Base-by-base conservation (phyloP, 2,113 vertebrate genomes). In the Callaeas wilsoni region DNA sequence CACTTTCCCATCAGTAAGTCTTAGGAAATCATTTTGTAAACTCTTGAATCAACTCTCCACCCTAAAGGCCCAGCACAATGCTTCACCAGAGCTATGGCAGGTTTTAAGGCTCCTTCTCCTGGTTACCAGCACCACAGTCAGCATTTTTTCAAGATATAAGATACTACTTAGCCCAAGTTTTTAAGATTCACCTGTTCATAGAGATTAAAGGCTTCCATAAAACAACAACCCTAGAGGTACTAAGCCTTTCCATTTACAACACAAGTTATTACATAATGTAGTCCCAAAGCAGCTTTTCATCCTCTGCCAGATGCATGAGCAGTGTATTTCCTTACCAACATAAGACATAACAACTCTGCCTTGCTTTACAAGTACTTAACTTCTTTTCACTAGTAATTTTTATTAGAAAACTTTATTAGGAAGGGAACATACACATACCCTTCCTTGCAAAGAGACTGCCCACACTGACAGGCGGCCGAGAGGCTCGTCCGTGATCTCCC, bases 371-470 rank as follows among this genome's bases (percentile, higher is more conserved):
- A 57, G 56, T 27, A 56, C 44, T 64, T 44, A 67, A 56, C 17
- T 70, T 52, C 20, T 60, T 81, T 80, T n/a, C 49, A 89, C n/a
- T 8, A 44, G 64, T 15, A 63, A 57, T 35, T 47, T 16, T 6
- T 17, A 44, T 44, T 2, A 33, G 29, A n/a, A 78, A 13, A 7
- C 15, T 6, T 2, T n/a, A n/a, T n/a, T n/a, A n/a, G n/a, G n/a
- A n/a, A 8, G 9, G n/a, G 30, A 76, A 47, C 21, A 12, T 8
- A 42, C 56, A 82, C 94, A 87, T 97, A 99, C 99, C 98, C 98
- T 99, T 80, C 99, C 99, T 97, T 99, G 99, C 64, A 99, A 96
- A 65, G 99, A 99, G 37, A 99, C 99, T 0, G 98, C 98, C 99
- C 99, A 99, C 41, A 99, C 97, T 1, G 99, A 99, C 11, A 99